Evolutionary conservation across 2,113 vertebrate genomes (phyloP), one percentile per base, ranked within the genome.

Genomic region (Hiodon alosoides): DNA sequence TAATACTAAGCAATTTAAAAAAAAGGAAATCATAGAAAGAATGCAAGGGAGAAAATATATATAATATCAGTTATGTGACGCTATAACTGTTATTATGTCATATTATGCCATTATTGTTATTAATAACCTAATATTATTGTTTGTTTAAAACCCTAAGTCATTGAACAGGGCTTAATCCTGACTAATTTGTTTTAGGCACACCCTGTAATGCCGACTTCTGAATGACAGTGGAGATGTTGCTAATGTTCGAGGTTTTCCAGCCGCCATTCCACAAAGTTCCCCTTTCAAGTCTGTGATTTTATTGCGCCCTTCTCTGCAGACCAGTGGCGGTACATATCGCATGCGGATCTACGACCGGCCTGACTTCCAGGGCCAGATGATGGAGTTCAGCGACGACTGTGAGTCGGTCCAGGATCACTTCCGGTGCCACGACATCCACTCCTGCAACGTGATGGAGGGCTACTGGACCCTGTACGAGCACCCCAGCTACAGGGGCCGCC

Each of bases 321-420:
- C 84, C 75, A 86, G 83, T 16, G 85, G 82, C 67, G 87, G 86
- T 7, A 81, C 89, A 0, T 87, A 87, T 75, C 58, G 78, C 73
- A 83, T 91, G 17, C 79, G 86, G 52, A 83, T 90, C 79, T 91
- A 87, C 0, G 83, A 90, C 65, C 77, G 82, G 0, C 87, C 90
- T 55, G 84, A 89, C 74, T 85, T 87, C 51, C 72, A 89, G 79
- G 90, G 89, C 54, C 88, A 86, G 80, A 89, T 87, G 86, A 82
- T 84, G 60, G 89, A 90, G 79, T 83, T 89, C 80, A 85, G 79
- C 0, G 81, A 88, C 4, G 90, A 91, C 86, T 89, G 85, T 13
- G 31, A 90, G 82, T 89, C 87, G 0, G 80, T 91, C 16, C 84
- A 90, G 2, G 81, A 91, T 0, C 76, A 75, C 14, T 89, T 89